Evolutionary conservation across 1,140 invertebrate species (phyloP), one percentile per base, ranked within the genome.

Genomic region (Zaprionus ornatus): DNA sequence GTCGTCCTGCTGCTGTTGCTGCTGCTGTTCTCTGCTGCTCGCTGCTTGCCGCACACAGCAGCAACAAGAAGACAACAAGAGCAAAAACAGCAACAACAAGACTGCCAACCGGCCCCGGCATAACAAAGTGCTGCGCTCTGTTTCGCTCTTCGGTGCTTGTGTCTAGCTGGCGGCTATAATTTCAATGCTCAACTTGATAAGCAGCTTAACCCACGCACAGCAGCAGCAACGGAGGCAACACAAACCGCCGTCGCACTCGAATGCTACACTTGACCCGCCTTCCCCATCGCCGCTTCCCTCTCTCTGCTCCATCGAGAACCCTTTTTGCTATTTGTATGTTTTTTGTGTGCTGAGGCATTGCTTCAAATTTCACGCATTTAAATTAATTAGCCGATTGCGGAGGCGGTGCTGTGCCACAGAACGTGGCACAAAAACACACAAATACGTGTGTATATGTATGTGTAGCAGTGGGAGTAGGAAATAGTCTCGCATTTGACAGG

Each of bases 151-250:
- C 72, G 68, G 63, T 79, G 86, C 81, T 85, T 77, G 83, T 85
- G 75, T 90, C 85, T 90, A 82, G 81, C 85, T 85, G 79, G 85
- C 85, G 85, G 85, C 85, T 88, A 90, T 90, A 90, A 90, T 90
- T 90, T 90, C 85, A 88, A 82, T 88, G 84, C 84, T 90, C 85
- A 90, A 90, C 75, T 90, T 90, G 85, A 90, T 90, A 90, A 90
- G 85, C 85, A 88, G 85, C 85, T 88, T 88, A 88, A 90, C 85
- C 85, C 79, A 81, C 85, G 74, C 74, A 63, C 70, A 52, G 52
- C 65, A 62, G 50, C 70, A 54, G 56, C 37, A 45, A 6, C 25
- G 6, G 0, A 27, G 25, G 62, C 67, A 56, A 21, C 68, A 65
- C 42, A 50, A n/a, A 54, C 63, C 69, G 59, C 63, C 73, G 21